These are phyloP conservation scores for Cremastinae sp. DNA, from an alignment of 2,888 invertebrate species.

Conservation along the genomic window DNA sequence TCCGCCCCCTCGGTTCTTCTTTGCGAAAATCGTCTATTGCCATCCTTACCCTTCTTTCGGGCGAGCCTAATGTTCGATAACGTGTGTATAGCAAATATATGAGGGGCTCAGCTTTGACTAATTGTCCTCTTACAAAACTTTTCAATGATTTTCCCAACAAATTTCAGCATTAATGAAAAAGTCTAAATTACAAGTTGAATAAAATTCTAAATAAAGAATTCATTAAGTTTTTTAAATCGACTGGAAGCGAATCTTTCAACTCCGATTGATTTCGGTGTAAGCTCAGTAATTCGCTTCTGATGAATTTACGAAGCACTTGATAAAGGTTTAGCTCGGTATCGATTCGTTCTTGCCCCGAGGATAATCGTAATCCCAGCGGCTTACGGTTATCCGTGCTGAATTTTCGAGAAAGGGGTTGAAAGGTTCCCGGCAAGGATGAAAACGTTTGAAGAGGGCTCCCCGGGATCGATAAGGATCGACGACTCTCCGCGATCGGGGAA, in stretches of 20 bases:
- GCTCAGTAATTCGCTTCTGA: not conserved
- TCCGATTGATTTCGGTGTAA: not conserved
- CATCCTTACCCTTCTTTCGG: conserved; percentile 20
- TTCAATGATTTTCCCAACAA: no score
- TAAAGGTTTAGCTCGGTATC: conserved; percentile 25
- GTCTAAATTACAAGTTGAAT: no score
- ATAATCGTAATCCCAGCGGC: conserved; percentile 59
- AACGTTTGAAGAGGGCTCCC: conserved; percentile 20
- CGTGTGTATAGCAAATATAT: conserved; percentile 29
- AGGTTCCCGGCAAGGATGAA: conserved; percentile 38
- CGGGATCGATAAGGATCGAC: conserved; percentile 63
- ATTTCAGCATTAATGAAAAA: no score
- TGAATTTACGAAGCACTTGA: not conserved
- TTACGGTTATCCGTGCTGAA: conserved; percentile 52
- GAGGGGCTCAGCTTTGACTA: not conserved
- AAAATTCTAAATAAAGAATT: no score
- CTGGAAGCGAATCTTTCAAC: no score
- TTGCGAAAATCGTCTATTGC: conserved; percentile 41
- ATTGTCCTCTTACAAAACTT: not conserved
- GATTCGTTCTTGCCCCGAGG: conserved; percentile 39
- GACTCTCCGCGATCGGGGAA: conserved; percentile 59
- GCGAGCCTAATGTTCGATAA: conserved; percentile 35
- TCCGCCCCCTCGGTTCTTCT: conserved; percentile 54
- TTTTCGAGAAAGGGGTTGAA: conserved; percentile 55
- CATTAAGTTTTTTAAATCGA: no score